These are phyloP conservation scores for Pseudomugil gertrudae DNA, from an alignment of 2,797 vertebrate species.

Conservation along the genomic window DNA sequence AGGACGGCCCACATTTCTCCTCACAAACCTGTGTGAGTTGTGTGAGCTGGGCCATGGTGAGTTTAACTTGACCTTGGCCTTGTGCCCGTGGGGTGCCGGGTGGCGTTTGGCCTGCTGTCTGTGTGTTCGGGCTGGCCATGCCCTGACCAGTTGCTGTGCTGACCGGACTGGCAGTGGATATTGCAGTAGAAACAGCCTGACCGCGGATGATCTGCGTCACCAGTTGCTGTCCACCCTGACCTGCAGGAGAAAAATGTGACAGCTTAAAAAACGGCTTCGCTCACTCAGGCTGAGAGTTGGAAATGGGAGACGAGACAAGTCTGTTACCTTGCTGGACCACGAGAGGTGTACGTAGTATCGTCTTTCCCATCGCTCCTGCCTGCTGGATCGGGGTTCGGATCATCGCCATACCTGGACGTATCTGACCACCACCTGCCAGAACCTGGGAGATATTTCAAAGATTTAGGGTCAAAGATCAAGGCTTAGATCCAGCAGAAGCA, in stretches of 20 bases:
- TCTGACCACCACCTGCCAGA: conserved; percentile 84
- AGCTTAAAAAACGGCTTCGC: background rate
- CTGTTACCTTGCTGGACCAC: conserved; percentile 93
- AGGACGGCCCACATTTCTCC: conserved; percentile 54
- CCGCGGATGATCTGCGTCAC: conserved; percentile 95
- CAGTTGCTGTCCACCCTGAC: conserved; percentile 91
- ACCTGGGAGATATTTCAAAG: conserved; percentile 77
- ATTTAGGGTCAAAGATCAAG: background rate
- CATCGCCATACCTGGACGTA: conserved; percentile 93
- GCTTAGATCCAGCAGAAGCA: background rate
- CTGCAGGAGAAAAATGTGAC: conserved; percentile 39
- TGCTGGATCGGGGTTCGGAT: conserved; percentile 92
- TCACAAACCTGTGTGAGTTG: conserved; percentile 90
- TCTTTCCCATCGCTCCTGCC: conserved; percentile 87
- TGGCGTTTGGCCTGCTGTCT: conserved; percentile 72
- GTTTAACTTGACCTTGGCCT: conserved; percentile 93
- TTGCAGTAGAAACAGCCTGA: conserved; percentile 90
- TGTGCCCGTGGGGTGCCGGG: conserved; percentile 84
- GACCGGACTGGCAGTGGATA: conserved; percentile 84
- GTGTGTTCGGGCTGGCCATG: conserved; percentile 71
- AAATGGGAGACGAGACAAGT: background rate
- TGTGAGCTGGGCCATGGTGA: conserved; percentile 94
- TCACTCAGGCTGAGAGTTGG: background rate
- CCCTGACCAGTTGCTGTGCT: conserved; percentile 83
- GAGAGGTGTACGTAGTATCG: conserved; percentile 91